phyloP scores from a whole-genome alignment of 2,888 invertebrate genomes.

The Tortricodes alternella region DNA sequence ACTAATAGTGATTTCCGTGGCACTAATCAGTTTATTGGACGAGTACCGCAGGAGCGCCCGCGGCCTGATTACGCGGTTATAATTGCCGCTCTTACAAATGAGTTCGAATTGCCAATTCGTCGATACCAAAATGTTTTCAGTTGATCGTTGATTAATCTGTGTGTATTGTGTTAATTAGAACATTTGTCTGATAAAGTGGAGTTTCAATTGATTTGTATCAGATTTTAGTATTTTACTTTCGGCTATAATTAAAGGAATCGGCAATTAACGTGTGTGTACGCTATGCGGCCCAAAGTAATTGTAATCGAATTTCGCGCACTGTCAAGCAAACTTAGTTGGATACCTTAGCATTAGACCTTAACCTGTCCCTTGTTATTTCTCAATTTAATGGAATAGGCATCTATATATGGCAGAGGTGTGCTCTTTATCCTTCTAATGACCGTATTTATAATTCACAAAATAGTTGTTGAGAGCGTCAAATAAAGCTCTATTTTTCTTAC shows the following conservation, averaged over 20 bases:
- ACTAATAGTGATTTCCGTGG: conserved; percentile 21
- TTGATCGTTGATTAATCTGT: conserved; percentile 77
- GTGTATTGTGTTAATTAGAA: conserved; percentile 70
- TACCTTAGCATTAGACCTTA: conserved; percentile 16
- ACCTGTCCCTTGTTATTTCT: conserved; percentile 1
- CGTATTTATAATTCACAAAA: too few relatives aligned
- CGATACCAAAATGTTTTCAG: conserved; percentile 70
- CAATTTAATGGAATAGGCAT: background rate
- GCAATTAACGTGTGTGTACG: conserved; percentile 15
- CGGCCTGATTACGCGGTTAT: conserved; percentile 74
- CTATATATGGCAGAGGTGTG: too few relatives aligned
- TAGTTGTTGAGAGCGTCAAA: too few relatives aligned
- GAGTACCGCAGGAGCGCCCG: conserved; percentile 48
- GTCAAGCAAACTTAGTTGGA: conserved; percentile 13
- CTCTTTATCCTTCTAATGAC: too few relatives aligned
- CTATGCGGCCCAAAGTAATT: conserved; percentile 6
- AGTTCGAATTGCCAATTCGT: conserved; percentile 59
- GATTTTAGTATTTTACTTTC: conserved; percentile 34
- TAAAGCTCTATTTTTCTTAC: too few relatives aligned
- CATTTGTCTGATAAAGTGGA: conserved; percentile 63
- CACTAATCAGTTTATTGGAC: conserved; percentile 51
- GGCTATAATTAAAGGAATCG: conserved; percentile 29
- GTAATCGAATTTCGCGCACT: conserved; percentile 18
- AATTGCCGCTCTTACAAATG: conserved; percentile 78
- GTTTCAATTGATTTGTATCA: conserved; percentile 44